phyloP scores from a whole-genome alignment of 2,888 invertebrate genomes.

The Phaonia tiefii region DNA sequence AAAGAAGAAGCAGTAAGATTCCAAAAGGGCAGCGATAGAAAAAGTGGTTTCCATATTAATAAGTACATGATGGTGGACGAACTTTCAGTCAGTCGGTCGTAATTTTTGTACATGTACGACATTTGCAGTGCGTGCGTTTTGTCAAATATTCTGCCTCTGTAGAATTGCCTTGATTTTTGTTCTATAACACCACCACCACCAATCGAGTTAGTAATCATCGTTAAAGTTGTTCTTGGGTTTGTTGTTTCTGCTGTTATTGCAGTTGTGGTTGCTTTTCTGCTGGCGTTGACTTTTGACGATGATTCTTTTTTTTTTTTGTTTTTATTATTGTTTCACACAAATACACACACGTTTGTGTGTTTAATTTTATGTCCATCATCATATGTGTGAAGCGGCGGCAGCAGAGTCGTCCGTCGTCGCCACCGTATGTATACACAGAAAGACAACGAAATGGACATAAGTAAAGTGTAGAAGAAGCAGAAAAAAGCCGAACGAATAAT shows the following conservation, averaged over 20 bases:
- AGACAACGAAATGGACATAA: conserved; percentile 37
- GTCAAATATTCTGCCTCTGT: conserved; percentile 9
- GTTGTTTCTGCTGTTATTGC: conserved; percentile 19
- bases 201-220: conserved; percentile 4
- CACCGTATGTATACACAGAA: conserved; percentile 42
- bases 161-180: conserved; percentile 54
- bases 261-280: conserved; percentile 27
- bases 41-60: conserved; percentile 30
- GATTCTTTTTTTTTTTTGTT: conserved; percentile 39
- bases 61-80: neutral
- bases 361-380: neutral
- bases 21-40: conserved; percentile 20
- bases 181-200: neutral
- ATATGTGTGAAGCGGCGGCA: neutral
- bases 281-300: conserved; percentile 14
- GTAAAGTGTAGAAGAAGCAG: conserved; percentile 46
- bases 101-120: conserved; percentile 23
- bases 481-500: conserved; percentile 59
- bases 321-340: neutral
- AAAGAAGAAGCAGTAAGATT: conserved; percentile 31
- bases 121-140: conserved; percentile 19
- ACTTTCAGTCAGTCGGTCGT: neutral
- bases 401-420: conserved; percentile 4
- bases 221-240: conserved; percentile 9
- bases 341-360: neutral